A percentile compares a stretch with the other conserved stretches of the same genome.
phyloP scores from a whole-genome alignment of 2,888 invertebrate species.

The Ctena decussata region DNA sequence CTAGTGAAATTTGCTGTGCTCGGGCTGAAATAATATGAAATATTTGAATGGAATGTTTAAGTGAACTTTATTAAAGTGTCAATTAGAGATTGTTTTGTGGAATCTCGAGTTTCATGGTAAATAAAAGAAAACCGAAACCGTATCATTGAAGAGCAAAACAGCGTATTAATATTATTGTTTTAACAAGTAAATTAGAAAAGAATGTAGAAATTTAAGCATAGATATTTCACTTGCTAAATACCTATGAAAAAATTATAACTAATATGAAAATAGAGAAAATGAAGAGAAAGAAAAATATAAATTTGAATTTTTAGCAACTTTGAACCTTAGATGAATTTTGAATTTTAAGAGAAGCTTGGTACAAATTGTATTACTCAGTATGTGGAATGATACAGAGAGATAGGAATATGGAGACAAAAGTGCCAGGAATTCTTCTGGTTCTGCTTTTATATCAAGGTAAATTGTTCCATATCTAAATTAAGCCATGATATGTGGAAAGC shows the following conservation, averaged over 20 bases:
- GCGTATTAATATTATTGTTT: background rate
- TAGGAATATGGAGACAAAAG: background rate
- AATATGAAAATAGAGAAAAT: background rate
- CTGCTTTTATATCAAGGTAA: constrained; percentile 4
- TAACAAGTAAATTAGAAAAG: background rate
- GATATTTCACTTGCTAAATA: background rate
- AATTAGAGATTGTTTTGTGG: background rate
- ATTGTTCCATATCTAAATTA: too few species aligned
- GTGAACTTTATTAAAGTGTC: constrained; percentile 5
- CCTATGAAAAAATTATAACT: background rate
- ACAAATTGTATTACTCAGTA: background rate
- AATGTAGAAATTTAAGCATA: constrained; percentile 1
- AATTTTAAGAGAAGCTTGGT: too few species aligned
- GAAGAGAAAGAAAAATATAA: background rate
- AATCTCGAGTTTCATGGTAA: background rate
- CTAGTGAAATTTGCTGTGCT: too few species aligned
- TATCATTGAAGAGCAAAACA: background rate
- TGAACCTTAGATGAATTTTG: too few species aligned
- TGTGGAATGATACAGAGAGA: background rate
- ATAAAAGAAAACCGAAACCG: background rate
- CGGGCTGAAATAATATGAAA: background rate
- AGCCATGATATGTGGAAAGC: too few species aligned
- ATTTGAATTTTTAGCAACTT: too few species aligned
- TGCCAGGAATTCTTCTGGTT: constrained; percentile 1
- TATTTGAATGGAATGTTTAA: constrained; percentile 8